Evolutionary conservation across 2,888 invertebrate species (phyloP), one percentile per base, ranked within the genome.

Genomic region (Epirrita christyi): DNA sequence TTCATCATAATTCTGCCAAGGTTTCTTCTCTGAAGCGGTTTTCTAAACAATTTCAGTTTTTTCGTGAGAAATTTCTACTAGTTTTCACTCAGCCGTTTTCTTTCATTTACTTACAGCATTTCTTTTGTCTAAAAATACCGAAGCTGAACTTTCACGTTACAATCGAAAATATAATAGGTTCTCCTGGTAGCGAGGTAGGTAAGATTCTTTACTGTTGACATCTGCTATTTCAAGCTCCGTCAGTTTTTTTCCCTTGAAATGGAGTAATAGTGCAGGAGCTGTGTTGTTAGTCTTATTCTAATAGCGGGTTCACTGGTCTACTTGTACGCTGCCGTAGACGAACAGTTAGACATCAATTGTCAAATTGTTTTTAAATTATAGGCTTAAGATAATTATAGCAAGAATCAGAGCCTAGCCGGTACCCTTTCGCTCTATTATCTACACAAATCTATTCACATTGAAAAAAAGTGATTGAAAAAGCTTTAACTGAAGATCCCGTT

Each of bases 241-340:
- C 72, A 72, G 70, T 70, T 76, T 76, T n/a, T 32, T 78, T 76
- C 68, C 63, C 65, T 60, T 70, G 65, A 75, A 78, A 81, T 75
- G 70, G 75, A 76, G 73, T 54, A 13, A 28, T 50, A 59, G 59
- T 42, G 9, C 27, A 15, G 37, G 37, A 54, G 45, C 27, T 34
- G 1, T 2, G 10, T 27, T 32, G 15, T 41, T 42, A 9, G 8
- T 28, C 37, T 36, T 1, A 5, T 32, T 6, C 21, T 21, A 2
- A 21, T 3, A 21, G 21, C 21, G 21, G 4, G 21, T 4, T 21
- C 21, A 21, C 21, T 32, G n/a, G 32, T 32, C 10, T 32, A 32
- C 8, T 32, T 21, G n/a, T n/a, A n/a, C n/a, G n/a, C 21, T 21
- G 21, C 21, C 21, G 21, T 4, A 21, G 21, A 21, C 21, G 21